A percentile compares a stretch with the other conserved stretches of the same genome.
These are phyloP conservation scores for Achatina immaculata DNA, from an alignment of 1,140 invertebrate genomes.

Conservation along the genomic window DNA sequence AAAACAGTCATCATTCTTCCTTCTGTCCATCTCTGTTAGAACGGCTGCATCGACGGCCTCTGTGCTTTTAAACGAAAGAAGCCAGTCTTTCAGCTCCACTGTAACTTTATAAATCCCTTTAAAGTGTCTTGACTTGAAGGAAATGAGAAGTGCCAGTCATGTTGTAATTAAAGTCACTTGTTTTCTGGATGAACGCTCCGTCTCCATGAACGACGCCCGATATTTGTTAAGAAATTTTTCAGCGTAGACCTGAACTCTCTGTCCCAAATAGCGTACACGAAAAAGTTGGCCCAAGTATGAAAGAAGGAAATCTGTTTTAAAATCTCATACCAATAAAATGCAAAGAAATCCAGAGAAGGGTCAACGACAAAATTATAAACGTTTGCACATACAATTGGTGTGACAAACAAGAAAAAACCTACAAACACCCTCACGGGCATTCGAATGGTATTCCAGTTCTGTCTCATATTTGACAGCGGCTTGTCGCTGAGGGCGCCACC, in stretches of 20 bases:
- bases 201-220: not conserved
- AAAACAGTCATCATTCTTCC: no score
- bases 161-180: no score
- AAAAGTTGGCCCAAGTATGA: not conserved
- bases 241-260: not conserved
- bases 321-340: not conserved
- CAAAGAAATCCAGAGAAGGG: not conserved
- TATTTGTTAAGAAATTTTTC: not conserved
- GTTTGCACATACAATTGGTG: not conserved
- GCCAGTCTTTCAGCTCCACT: no score
- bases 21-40: no score
- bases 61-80: no score
- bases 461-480: not conserved
- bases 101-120: no score
- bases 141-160: no score
- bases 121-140: no score
- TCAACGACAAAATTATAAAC: not conserved
- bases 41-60: no score
- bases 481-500: not conserved
- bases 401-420: not conserved
- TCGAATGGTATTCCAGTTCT: not conserved
- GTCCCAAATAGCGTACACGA: not conserved
- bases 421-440: not conserved
- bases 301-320: not conserved
- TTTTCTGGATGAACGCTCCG: not conserved